Evolutionary conservation across 1,140 invertebrate genomes (phyloP).

Genomic region (Neelides sp.): DNA sequence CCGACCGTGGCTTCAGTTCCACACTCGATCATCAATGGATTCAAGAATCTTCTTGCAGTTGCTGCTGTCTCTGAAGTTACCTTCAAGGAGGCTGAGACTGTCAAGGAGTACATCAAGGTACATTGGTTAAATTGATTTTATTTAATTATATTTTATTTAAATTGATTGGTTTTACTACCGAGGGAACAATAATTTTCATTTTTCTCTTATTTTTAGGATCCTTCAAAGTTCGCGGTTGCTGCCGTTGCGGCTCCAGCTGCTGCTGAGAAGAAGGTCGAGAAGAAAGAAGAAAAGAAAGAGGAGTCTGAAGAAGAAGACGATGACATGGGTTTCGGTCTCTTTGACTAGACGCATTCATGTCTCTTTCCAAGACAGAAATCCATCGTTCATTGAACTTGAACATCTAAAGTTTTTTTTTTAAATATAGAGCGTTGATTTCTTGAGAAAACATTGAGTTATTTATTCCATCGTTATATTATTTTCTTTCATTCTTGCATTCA

Average conservation of each 20-base stretch:
- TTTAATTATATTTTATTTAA: background rate
- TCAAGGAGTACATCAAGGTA: slow-evolving; percentile 80
- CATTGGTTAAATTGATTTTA: slow-evolving; percentile 3
- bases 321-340: slow-evolving; percentile 93
- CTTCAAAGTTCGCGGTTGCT: slow-evolving; percentile 73
- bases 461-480: too few relatives aligned
- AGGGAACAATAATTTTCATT: slow-evolving; percentile 2
- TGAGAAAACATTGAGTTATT: too few relatives aligned
- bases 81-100: slow-evolving; percentile 84
- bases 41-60: slow-evolving; percentile 94
- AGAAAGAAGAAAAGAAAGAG: slow-evolving; percentile 66
- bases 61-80: slow-evolving; percentile 89
- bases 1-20: slow-evolving; percentile 92
- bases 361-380: too few relatives aligned
- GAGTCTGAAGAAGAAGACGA: slow-evolving; percentile 70
- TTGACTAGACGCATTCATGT: slow-evolving; percentile 77
- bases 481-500: too few relatives aligned
- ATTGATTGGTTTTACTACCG: background rate
- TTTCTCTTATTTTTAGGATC: slow-evolving; percentile 52
- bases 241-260: slow-evolving; percentile 45
- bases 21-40: slow-evolving; percentile 93
- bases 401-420: too few relatives aligned
- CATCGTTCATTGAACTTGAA: too few relatives aligned
- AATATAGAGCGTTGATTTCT: too few relatives aligned
- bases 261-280: slow-evolving; percentile 49